phyloP scores from a whole-genome alignment of 2,113 vertebrate species.

The Lipophrys pholis region DNA sequence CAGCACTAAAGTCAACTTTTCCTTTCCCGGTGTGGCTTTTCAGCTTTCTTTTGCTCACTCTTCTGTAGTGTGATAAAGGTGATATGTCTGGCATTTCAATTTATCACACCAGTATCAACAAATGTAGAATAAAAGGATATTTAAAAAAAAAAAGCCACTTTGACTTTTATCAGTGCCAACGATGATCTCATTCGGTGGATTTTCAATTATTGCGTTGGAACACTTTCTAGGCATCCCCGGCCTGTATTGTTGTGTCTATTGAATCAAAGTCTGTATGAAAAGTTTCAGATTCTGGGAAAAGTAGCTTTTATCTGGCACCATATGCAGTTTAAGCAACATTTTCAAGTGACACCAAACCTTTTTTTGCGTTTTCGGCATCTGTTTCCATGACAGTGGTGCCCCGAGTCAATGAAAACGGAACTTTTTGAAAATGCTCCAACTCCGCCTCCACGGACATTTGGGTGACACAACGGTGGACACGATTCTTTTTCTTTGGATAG shows the following conservation, averaged over 20 bases:
- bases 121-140: conserved; percentile 36
- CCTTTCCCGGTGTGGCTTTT: conserved; percentile 25
- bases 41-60: conserved; percentile 15
- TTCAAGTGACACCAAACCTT: no score
- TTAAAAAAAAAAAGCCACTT: conserved; percentile 4
- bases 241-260: conserved; percentile 37
- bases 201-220: conserved; percentile 49
- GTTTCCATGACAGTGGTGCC: no score
- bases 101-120: conserved; percentile 27
- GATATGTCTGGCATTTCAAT: not conserved
- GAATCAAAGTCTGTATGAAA: conserved; percentile 60
- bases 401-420: no score
- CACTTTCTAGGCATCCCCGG: conserved; percentile 20
- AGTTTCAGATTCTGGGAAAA: conserved; percentile 43
- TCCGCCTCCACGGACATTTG: not conserved
- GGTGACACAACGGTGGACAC: conserved; percentile 2
- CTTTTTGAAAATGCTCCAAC: not conserved
- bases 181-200: conserved; percentile 56
- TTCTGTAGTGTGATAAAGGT: conserved; percentile 8
- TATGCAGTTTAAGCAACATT: conserved; percentile 40
- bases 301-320: conserved; percentile 12
- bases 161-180: conserved; percentile 60
- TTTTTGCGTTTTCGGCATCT: no score
- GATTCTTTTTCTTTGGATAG: no score
- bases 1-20: conserved; percentile 15